These are phyloP conservation scores for Bombylius discolor DNA, from an alignment of 2,888 invertebrate genomes.

Conservation along the genomic window DNA sequence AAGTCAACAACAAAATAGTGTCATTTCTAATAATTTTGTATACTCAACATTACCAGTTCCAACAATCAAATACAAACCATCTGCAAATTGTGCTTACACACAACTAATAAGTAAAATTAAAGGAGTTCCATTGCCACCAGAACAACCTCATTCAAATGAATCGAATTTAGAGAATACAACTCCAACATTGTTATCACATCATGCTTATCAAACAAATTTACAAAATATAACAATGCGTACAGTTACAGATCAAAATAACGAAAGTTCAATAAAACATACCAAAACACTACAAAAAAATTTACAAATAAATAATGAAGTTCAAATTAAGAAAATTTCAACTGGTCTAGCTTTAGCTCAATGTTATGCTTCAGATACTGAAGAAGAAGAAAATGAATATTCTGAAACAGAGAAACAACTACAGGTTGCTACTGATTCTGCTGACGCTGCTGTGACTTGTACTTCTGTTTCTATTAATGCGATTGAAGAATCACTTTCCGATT, in stretches of 20 bases:
- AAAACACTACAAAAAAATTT: not conserved
- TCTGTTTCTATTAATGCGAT: constrained; percentile 2
- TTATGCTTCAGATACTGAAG: constrained; percentile 42
- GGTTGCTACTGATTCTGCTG: not conserved
- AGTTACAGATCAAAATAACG: not conserved
- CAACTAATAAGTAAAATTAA: constrained; percentile 78
- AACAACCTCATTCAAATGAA: constrained; percentile 1
- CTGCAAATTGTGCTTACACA: constrained; percentile 76
- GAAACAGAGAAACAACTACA: constrained; percentile 5
- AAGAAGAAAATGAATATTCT: constrained; percentile 33
- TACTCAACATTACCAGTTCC: constrained; percentile 36
- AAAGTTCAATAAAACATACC: not conserved
- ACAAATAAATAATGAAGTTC: constrained; percentile 15
- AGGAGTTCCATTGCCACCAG: constrained; percentile 41
- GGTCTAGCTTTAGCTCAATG: constrained; percentile 43
- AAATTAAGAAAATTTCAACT: constrained; percentile 30
- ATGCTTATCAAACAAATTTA: not conserved
- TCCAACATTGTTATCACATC: not conserved
- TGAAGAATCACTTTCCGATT: constrained; percentile 7
- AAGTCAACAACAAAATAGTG: not conserved
- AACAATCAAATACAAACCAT: constrained; percentile 62
- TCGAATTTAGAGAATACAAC: not conserved
- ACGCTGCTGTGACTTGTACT: constrained; percentile 2
- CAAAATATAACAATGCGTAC: not conserved
- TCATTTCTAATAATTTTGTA: constrained; percentile 3